Base-by-base conservation (phyloP, 1,140 invertebrate genomes). In the Marisa cornuarietis region DNA sequence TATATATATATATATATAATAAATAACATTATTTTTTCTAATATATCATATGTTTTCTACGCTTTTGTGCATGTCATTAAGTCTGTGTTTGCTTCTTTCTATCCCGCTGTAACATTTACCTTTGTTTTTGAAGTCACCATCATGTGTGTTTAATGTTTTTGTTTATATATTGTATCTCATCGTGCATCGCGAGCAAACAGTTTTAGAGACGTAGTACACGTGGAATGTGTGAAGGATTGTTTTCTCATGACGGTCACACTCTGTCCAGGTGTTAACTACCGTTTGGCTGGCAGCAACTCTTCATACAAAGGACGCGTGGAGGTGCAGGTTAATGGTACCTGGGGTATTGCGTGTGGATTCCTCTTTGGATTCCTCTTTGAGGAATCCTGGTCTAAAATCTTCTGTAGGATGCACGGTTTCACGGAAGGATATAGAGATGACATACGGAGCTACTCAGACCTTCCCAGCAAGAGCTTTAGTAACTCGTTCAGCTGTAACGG, bases 301-400 rank as follows among this genome's bases (percentile, higher is more conserved):
- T 6, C 8, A 4, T 16, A 6, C 49, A 73, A 73, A 65, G 86
- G 86, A 26, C 79, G 80, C 11, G 85, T 87, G 18, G 83, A 87
- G 74, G 84, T 85, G n/a, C 69, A 68, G 1, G 76, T 85, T 16
- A 81, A 84, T 65, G 84, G 82, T 13, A 54, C 73, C 65, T 87
- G 85, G 86, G 86, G 86, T 11, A 81, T 84, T 31, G 77, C 86
- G 20, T 87, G 86, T 81, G n/a, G n/a, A n/a, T n/a, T n/a, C n/a
- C n/a, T n/a, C n/a, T n/a, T n/a, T n/a, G n/a, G n/a, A n/a, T n/a
- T n/a, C n/a, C n/a, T n/a, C 79, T 86, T 85, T 81, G 84, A 84
- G 65, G 71, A 14, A 9, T 11, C 80, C 7, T 84, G 85, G 62
- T 84, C 85, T 16, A 74, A 79, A 16, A 84, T 87, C 13, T 82